Conservation (phyloP, 23 tunicate genomes). For the Halocynthia roretzi region DNA sequence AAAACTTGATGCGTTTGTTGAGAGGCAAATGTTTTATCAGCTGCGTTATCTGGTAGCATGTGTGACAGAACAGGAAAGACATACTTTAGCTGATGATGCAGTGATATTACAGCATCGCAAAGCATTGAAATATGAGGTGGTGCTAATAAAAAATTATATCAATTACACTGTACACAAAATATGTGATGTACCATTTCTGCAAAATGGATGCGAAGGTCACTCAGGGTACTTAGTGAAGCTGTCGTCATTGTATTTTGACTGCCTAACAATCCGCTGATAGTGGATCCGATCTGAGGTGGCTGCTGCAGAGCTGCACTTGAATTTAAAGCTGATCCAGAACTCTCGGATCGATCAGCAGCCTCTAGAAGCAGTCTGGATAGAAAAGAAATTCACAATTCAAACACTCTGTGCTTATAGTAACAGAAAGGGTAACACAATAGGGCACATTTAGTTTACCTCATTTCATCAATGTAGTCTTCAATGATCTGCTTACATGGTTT, state of each 20-base stretch:
- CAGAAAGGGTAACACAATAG: no score
- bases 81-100: not conserved
- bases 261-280: no score
- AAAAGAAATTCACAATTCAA: no score
- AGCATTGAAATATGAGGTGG: not conserved
- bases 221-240: no score
- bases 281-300: not conserved
- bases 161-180: conserved; percentile 47
- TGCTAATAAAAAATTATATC: not conserved
- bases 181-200: conserved; percentile 9
- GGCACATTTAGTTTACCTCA: no score
- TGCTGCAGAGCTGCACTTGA: conserved; percentile 17
- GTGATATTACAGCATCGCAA: not conserved
- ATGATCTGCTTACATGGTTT: conserved; percentile 3
- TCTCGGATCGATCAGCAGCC: conserved; percentile 10
- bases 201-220: not conserved
- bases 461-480: conserved; percentile 16
- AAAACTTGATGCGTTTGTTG: conserved; percentile 10
- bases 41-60: conserved; percentile 18
- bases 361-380: not conserved
- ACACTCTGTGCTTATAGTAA: no score
- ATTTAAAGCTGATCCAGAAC: not conserved
- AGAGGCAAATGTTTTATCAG: conserved; percentile 46
- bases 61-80: not conserved
- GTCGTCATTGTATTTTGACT: no score